phyloP scores from a whole-genome alignment of 2,113 vertebrate species.

The Macquaria australasica region DNA sequence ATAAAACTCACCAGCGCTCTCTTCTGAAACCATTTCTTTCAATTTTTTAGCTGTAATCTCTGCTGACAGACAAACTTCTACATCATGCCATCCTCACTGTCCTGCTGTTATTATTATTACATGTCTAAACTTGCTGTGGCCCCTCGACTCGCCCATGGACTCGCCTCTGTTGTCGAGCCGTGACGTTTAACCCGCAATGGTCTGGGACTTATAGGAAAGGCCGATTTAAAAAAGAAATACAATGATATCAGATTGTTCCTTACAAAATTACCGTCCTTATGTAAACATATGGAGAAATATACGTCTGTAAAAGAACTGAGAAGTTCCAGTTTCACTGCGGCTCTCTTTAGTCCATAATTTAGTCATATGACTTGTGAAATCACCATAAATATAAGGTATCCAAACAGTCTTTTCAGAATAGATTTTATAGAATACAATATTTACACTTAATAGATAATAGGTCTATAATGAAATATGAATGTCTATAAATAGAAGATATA shows the following conservation, averaged over 20 bases:
- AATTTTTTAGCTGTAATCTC: background rate
- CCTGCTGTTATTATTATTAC: background rate
- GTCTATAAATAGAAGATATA: background rate
- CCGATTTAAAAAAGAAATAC: background rate
- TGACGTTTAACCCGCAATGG: background rate
- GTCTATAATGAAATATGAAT: background rate
- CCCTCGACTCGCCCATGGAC: background rate
- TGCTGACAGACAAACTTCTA: background rate
- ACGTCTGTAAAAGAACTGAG: background rate
- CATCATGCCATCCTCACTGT: background rate
- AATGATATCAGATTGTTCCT: too few relatives aligned
- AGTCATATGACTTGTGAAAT: background rate
- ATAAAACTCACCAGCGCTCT: fast-evolving
- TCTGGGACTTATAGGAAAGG: background rate
- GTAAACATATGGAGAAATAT: background rate
- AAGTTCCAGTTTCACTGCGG: background rate
- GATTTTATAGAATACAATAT: background rate
- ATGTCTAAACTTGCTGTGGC: background rate
- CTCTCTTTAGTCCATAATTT: background rate
- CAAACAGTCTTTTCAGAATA: background rate
- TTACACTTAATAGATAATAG: background rate
- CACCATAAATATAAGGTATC: background rate
- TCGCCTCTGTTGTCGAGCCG: background rate
- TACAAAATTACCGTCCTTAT: background rate
- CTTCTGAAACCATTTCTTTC: background rate